Evolutionary conservation across 2,888 invertebrate genomes (phyloP).

Genomic region (Drosophila incognita): DNA sequence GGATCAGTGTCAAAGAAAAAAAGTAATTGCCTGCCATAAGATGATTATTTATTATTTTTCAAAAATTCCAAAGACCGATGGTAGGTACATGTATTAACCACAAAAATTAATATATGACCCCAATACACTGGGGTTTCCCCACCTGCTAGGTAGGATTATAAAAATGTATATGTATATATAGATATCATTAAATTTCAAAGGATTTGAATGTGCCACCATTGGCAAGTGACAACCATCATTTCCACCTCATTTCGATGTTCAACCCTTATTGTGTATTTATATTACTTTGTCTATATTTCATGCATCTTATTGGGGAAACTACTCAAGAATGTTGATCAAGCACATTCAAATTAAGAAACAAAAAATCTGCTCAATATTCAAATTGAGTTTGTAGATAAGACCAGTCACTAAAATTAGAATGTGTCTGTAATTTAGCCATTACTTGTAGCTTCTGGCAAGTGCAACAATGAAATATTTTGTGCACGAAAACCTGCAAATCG

Average conservation of each 20-base stretch:
- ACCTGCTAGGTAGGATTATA: too few relatives aligned
- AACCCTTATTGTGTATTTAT: background rate
- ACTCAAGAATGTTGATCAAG: background rate
- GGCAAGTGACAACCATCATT: background rate
- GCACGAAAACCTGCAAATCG: background rate
- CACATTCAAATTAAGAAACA: background rate
- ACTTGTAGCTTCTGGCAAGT: background rate
- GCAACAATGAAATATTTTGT: background rate
- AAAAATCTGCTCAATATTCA: background rate
- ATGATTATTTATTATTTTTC: too few relatives aligned
- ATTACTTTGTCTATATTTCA: background rate
- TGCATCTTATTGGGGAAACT: background rate
- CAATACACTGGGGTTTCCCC: too few relatives aligned
- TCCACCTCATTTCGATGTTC: background rate
- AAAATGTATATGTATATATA: too few relatives aligned
- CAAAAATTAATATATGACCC: too few relatives aligned
- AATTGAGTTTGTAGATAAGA: background rate
- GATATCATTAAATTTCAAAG: too few relatives aligned
- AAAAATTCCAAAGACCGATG: too few relatives aligned
- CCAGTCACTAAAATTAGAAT: background rate
- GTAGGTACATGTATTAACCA: too few relatives aligned
- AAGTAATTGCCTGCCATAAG: too few relatives aligned
- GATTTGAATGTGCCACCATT: too few relatives aligned
- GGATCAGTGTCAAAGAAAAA: too few relatives aligned
- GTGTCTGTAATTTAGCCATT: background rate